Conservation (phyloP, 2,113 vertebrate genomes). For the Lutjanus erythropterus region DNA sequence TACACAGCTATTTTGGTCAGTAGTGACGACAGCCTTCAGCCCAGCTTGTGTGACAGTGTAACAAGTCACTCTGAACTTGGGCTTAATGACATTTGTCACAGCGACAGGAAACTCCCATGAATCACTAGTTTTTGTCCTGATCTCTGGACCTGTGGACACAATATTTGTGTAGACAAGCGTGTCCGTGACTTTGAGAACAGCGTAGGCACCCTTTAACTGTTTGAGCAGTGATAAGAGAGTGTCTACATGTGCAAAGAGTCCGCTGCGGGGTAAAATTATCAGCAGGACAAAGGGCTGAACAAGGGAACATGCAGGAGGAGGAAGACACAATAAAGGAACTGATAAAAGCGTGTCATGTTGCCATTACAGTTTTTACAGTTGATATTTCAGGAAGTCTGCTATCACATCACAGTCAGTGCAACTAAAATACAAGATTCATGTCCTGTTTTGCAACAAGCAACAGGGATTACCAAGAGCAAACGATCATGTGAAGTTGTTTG, state of each 20-base stretch:
- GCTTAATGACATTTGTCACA: slow-evolving; percentile 48
- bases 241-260: slow-evolving; percentile 54
- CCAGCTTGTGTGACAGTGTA: neutral
- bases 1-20: slow-evolving; percentile 43
- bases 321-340: slow-evolving; percentile 13
- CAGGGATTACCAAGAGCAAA: neutral
- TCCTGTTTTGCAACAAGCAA: neutral
- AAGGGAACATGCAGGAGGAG: slow-evolving; percentile 9
- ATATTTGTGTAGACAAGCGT: neutral
- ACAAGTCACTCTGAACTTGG: slow-evolving; percentile 56
- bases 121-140: neutral
- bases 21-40: neutral
- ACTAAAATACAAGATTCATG: neutral
- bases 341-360: neutral
- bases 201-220: slow-evolving; percentile 36
- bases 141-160: slow-evolving; percentile 6
- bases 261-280: slow-evolving; percentile 58
- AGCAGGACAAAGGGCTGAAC: slow-evolving; percentile 60
- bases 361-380: neutral
- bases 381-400: neutral
- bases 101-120: slow-evolving; percentile 33
- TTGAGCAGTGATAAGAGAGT: slow-evolving; percentile 64
- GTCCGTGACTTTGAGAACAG: slow-evolving; percentile 40
- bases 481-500: neutral
- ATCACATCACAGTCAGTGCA: neutral